Evolutionary conservation across 2,797 vertebrate species (phyloP), one percentile per base, ranked within the genome.

Genomic region (Enteromius viviparus): DNA sequence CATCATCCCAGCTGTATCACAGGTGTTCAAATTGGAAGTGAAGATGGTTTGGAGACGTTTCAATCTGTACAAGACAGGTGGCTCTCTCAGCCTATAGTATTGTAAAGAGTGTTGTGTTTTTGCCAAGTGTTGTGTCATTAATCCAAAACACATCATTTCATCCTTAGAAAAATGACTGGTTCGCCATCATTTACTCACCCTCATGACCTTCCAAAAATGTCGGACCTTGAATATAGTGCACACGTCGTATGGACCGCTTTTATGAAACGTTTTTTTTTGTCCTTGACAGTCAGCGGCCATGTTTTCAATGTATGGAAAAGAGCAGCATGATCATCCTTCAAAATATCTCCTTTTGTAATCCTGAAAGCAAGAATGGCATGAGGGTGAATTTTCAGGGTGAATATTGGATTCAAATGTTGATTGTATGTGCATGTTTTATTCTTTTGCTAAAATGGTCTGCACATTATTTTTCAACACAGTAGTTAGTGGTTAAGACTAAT

Each of bases 31-130:
- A 55, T 9, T 60, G 51, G 45, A 76, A 77, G 65, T 34, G 34
- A 85, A 87, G 68, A 86, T 53, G 82, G 55, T 78, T 71, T 55
- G 80, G 77, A 47, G 77, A 64, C 26, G 45, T 85, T 40, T 76
- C 51, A 75, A 78, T 69, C 68, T 74, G 60, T 53, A 82, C 9
- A n/a, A 40, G 71, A 82, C 60, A 75, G 71, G 32, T 65, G 78
- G 78, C 40, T 45, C 51, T 45, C 78, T 80, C 17, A 60, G 80
- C 69, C 45, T 32, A 40, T 62, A 37, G 37, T 45, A 74, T 32
- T 55, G n/a, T 81, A 62, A 49, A 66, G 17, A 80, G 6, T 32
- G 42, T 47, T 64, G 58, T 65, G 6, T 23, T 29, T 64, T 49
- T 49, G 37, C 34, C 60, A 26, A 12, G 19, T 32, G 26, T 49